These are phyloP conservation scores for Chondrilla cf. caribensis DNA, from an alignment of 37 sponge, comb jelly and placozoan genomes.

Conservation along the genomic window DNA sequence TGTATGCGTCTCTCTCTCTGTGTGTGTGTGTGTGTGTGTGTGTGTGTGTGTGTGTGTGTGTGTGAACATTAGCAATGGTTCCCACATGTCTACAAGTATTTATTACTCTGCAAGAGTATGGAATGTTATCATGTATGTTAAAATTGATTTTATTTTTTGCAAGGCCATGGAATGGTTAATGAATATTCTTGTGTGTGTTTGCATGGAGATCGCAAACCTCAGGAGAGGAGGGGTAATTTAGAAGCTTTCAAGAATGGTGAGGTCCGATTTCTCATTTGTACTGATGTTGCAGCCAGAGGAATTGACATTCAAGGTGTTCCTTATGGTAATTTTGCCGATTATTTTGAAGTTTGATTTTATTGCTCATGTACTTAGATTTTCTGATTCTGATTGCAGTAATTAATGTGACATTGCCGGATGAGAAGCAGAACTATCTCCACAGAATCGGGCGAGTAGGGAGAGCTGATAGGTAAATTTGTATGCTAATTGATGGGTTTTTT, in stretches of 20 bases:
- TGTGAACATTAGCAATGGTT: background rate
- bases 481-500: too few relatives aligned
- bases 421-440: conserved; percentile 92
- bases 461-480: conserved; percentile 58
- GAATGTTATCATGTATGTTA: background rate
- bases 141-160: background rate
- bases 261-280: conserved; percentile 91
- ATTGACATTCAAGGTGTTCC: conserved; percentile 94
- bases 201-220: conserved; percentile 86
- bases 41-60: background rate
- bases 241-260: conserved; percentile 87
- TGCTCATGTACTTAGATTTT: too few relatives aligned
- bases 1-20: too few relatives aligned
- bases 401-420: conserved; percentile 95
- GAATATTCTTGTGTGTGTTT: conserved; percentile 93
- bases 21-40: background rate
- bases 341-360: too few relatives aligned
- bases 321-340: conserved; percentile 63
- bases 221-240: conserved; percentile 83
- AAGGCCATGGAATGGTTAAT: conserved; percentile 71
- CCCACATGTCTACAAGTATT: background rate
- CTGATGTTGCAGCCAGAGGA: conserved; percentile 96
- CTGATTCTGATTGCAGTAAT: conserved; percentile 48
- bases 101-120: background rate
- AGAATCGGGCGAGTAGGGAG: conserved; percentile 91